A percentile compares a stretch with the other conserved stretches of the same genome.
phyloP scores from a whole-genome alignment of 1,140 invertebrate genomes.

The Drosophila melanica region DNA sequence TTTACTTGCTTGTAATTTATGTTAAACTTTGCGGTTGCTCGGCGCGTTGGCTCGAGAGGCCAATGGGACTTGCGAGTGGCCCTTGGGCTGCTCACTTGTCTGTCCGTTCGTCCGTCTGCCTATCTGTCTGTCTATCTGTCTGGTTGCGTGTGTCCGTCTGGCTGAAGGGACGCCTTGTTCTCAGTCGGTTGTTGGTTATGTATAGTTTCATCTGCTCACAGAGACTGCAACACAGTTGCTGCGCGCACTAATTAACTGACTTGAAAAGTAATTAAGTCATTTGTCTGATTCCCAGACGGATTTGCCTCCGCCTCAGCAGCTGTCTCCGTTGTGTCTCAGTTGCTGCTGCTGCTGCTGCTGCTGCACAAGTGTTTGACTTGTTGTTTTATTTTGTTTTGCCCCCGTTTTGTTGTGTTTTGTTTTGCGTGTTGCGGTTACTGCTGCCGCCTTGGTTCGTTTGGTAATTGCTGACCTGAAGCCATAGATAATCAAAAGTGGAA shows the following conservation, averaged over 20 bases:
- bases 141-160: conserved; percentile 10
- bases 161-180: conserved; percentile 5
- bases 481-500: conserved; percentile 59
- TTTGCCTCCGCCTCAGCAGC: conserved; percentile 21
- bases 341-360: conserved; percentile 2
- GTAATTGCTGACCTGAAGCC: conserved; percentile 55
- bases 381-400: conserved; percentile 20
- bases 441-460: conserved; percentile 35
- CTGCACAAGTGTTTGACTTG: conserved; percentile 45
- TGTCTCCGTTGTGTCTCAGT: background rate
- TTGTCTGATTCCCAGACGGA: conserved; percentile 75
- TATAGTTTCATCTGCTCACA: conserved; percentile 42
- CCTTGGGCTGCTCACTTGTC: conserved; percentile 2
- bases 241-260: conserved; percentile 77
- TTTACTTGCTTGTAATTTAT: conserved; percentile 68
- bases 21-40: conserved; percentile 59
- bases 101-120: conserved; percentile 18
- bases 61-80: conserved; percentile 14
- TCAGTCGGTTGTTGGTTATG: conserved; percentile 23
- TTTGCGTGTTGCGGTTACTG: conserved; percentile 11
- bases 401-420: conserved; percentile 5
- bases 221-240: conserved; percentile 41
- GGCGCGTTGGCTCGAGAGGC: background rate
- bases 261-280: conserved; percentile 81
- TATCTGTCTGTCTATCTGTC: background rate